Evolutionary conservation across 2,113 vertebrate species (phyloP).

Genomic region (Ochotona princeps): DNA sequence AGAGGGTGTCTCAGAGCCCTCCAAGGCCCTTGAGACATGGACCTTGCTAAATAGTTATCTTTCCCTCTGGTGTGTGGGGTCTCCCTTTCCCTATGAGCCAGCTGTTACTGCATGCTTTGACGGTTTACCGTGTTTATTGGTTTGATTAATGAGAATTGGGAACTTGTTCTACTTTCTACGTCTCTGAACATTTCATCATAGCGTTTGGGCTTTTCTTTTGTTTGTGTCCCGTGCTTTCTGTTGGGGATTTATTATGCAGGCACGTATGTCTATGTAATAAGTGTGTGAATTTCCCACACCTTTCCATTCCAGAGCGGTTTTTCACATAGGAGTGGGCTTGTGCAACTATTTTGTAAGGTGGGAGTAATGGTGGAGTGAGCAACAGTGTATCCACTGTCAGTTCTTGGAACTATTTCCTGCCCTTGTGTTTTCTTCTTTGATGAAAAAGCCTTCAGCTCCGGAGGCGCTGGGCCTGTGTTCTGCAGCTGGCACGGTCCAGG

Average conservation of each 20-base stretch:
- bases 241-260: slow-evolving; percentile 23
- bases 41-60: slow-evolving; percentile 12
- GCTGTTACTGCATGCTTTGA: slow-evolving; percentile 20
- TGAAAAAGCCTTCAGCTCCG: slow-evolving; percentile 16
- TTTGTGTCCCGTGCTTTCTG: slow-evolving; percentile 34
- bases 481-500: slow-evolving; percentile 59
- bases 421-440: slow-evolving; percentile 34
- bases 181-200: slow-evolving; percentile 54
- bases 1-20: slow-evolving; percentile 18
- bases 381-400: neutral
- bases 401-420: slow-evolving; percentile 42
- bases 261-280: slow-evolving; percentile 31
- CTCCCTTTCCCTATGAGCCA: slow-evolving; percentile 33
- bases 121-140: slow-evolving; percentile 33
- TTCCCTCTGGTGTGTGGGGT: slow-evolving; percentile 13
- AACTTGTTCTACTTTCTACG: slow-evolving; percentile 10
- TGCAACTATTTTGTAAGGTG: slow-evolving; percentile 33
- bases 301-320: slow-evolving; percentile 55
- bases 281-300: slow-evolving; percentile 9
- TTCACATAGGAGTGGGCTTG: slow-evolving; percentile 18
- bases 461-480: neutral
- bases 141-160: neutral
- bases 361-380: slow-evolving; percentile 22
- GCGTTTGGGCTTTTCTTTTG: slow-evolving; percentile 42
- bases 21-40: slow-evolving; percentile 24